A percentile compares a stretch with the other conserved stretches of the same genome.
Evolutionary conservation across 2,888 invertebrate genomes (phyloP).

Genomic region (Cheilosia urbana): DNA sequence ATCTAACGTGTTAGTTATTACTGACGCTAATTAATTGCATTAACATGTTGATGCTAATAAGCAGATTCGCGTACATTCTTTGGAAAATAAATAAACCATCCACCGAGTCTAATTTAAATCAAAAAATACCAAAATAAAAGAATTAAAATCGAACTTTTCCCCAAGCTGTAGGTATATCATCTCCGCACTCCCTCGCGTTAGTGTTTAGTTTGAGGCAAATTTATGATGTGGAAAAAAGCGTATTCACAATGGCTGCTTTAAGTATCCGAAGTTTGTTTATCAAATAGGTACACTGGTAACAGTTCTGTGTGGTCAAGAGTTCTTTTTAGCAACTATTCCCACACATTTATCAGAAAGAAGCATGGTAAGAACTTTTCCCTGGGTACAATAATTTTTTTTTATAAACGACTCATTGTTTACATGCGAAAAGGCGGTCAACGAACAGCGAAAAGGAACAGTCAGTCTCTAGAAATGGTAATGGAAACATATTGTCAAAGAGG

Average conservation of each 20-base stretch:
- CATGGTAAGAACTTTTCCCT: conserved; percentile 24
- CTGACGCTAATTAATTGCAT: conserved; percentile 60
- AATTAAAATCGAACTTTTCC: conserved; percentile 2
- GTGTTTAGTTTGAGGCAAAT: conserved; percentile 46
- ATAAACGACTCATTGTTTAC: conserved; percentile 62
- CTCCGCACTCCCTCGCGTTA: not conserved
- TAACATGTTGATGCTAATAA: conserved; percentile 68
- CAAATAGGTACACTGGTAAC: not conserved
- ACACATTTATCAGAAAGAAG: conserved; percentile 8
- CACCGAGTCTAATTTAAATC: conserved; percentile 1
- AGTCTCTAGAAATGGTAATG: not conserved
- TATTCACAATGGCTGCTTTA: not conserved
- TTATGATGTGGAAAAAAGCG: conserved; percentile 38
- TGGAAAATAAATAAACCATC: conserved; percentile 29
- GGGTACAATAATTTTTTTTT: not conserved
- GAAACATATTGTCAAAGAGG: conserved; percentile 46
- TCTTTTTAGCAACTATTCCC: not conserved
- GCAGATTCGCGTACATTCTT: conserved; percentile 17
- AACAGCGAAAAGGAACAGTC: too few species aligned
- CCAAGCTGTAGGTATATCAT: not conserved
- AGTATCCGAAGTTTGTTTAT: conserved; percentile 29
- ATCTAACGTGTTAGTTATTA: conserved; percentile 48
- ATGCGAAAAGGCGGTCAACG: conserved; percentile 29
- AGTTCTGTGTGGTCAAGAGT: conserved; percentile 52
- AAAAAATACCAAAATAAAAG: conserved; percentile 10